Base-by-base conservation (phyloP, 2,888 invertebrate species). In the Celastrina argiolus region DNA sequence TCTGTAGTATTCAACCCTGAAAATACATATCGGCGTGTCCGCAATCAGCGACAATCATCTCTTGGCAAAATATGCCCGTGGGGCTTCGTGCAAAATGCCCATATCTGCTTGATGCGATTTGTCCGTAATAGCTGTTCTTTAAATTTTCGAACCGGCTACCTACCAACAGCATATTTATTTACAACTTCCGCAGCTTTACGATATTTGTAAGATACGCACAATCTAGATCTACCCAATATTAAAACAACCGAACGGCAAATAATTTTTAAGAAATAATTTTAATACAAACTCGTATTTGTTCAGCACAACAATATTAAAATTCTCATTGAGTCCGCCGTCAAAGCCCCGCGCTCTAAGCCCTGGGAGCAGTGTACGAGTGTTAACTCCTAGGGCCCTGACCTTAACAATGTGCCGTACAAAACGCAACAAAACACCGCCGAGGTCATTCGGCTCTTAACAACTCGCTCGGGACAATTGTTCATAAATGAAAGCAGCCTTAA, bases 341-440 rank as follows among this genome's bases (percentile, higher is more conserved):
- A 64, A 70, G 66, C 68, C 67, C 66, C 16, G 63, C 65, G 31
- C 45, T 39, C 45, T 61, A 63, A 69, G 64, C 68, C 64, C 69
- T 68, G 64, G 66, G 64, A 59, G 66, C 66, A 67, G 64, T 66
- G 67, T 64, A 68, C 67, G 64, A 70, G 70, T 66, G 66, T 68
- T 69, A 65, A 72, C 68, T 69, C 71, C 66, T 66, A 71, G 68
- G 67, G 69, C 66, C 69, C 63, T 69, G 71, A 73, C 69, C 70
- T 70, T 68, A 70, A 67, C 66, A 67, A 67, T 68, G 70, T 69
- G 71, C 71, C 56, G 69, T 69, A 68, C 68, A 67, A 69, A 71
- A 69, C 68, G 64, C 69, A 68, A 65, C 68, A 69, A 68, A 71
- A 69, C 67, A 69, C 66, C 70, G 71, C 63, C 68, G 61, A 63